Evolutionary conservation across 2,888 invertebrate genomes (phyloP), one percentile per base, ranked within the genome.

Genomic region (Carpatolechia fugitivella): DNA sequence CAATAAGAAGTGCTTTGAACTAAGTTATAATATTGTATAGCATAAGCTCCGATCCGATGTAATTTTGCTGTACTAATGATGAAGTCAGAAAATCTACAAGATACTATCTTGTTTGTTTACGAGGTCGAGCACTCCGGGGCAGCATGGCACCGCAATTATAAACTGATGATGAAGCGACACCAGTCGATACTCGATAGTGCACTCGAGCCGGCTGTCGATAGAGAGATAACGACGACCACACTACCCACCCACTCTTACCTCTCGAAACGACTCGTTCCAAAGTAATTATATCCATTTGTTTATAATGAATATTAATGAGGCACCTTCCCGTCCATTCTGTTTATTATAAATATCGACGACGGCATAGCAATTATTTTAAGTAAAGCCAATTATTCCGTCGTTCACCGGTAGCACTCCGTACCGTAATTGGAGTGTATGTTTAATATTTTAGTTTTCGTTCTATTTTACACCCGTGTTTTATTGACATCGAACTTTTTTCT

Each of bases 281-380:
- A 80, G 75, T 87, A 85, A 88, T 88, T 86, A 87, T 84, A 87
- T 80, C 82, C 82, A 85, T 87, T 87, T 86, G 85, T 83, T 80
- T 83, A 78, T 85, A 85, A 86, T 86, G 82, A 86, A 85, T 82
- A 85, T 82, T 85, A 84, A 85, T 79, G 82, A 80, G 76, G 67
- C 72, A 69, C 75, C 78, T 76, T 72, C 72, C 69, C 72, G 70
- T 63, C 74, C 72, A 72, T 77, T 78, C 76, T 75, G 78, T 80
- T 78, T 76, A 78, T 76, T 76, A 74, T 74, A 78, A 79, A 76
- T 79, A 81, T 80, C 77, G 76, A 70, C 78, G 72, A 65, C 76
- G 69, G 69, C 72, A 69, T 69, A 69, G 68, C 78, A 82, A 84
- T 83, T 83, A 84, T 82, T 82, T 82, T 78, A 81, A 79, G 80